These are phyloP conservation scores for Hirudo medicinalis DNA, from an alignment of 1,140 invertebrate species.

Conservation along the genomic window DNA sequence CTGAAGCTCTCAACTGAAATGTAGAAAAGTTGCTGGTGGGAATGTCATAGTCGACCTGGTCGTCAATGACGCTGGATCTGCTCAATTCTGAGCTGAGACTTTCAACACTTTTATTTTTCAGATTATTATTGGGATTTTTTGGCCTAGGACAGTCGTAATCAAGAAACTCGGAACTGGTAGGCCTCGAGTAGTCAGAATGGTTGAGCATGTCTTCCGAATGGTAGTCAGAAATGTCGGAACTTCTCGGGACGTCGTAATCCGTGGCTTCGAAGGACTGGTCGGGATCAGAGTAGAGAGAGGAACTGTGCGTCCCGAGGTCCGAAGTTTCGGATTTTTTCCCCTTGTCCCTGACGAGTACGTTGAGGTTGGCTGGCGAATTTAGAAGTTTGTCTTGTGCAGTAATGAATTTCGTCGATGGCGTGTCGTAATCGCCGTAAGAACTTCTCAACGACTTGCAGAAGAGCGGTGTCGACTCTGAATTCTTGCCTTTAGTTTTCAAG, in stretches of 20 bases:
- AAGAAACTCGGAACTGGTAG: background rate
- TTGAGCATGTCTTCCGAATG: background rate
- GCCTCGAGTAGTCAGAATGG: background rate
- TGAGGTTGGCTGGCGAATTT: background rate
- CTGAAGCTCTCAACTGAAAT: too few relatives aligned
- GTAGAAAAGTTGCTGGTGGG: background rate
- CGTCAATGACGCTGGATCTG: background rate
- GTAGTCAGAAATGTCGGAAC: background rate
- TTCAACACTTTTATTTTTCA: too few relatives aligned
- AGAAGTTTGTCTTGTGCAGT: background rate
- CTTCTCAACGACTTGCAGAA: too few relatives aligned
- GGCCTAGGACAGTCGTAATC: too few relatives aligned
- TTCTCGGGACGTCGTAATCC: constrained; percentile 2
- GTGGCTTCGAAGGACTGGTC: background rate
- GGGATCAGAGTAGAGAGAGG: background rate
- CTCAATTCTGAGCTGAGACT: background rate
- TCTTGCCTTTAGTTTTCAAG: too few relatives aligned
- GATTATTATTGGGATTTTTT: too few relatives aligned
- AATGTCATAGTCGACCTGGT: background rate
- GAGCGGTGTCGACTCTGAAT: background rate
- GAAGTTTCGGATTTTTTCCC: background rate
- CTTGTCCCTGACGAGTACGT: background rate
- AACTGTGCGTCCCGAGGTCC: background rate
- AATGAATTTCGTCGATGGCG: background rate
- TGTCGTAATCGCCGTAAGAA: constrained; percentile 6